These are phyloP conservation scores for Agriopis marginaria DNA, from an alignment of 2,888 invertebrate species.

Conservation along the genomic window DNA sequence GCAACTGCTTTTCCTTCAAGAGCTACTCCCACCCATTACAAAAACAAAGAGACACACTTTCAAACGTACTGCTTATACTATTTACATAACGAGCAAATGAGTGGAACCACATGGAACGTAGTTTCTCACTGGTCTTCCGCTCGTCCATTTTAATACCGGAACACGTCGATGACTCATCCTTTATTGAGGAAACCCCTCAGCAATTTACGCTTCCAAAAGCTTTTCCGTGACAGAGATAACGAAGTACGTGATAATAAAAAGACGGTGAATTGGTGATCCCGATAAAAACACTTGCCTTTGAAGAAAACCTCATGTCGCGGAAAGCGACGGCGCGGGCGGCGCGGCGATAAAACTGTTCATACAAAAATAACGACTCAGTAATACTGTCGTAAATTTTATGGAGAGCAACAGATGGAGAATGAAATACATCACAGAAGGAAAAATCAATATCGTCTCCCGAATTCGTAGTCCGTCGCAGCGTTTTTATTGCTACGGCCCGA, in stretches of 20 bases:
- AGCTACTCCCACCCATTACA: neutral
- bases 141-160: conserved; percentile 28
- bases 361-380: conserved; percentile 83
- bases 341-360: conserved; percentile 79
- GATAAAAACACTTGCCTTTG: conserved; percentile 63
- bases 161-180: conserved; percentile 27
- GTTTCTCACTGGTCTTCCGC: conserved; percentile 19
- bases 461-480: conserved; percentile 64
- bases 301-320: conserved; percentile 68
- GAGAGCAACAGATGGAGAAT: conserved; percentile 85
- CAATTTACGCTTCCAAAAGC: conserved; percentile 28
- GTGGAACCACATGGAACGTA: conserved; percentile 3
- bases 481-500: conserved; percentile 70
- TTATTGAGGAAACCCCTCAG: conserved; percentile 31
- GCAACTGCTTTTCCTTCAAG: neutral
- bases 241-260: conserved; percentile 48
- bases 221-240: conserved; percentile 32
- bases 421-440: conserved; percentile 76
- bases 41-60: neutral
- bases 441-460: conserved; percentile 82
- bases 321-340: conserved; percentile 59
- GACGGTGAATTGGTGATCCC: conserved; percentile 58
- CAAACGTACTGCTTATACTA: neutral
- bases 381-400: conserved; percentile 84
- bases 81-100: conserved; percentile 11